A percentile compares a stretch with the other conserved stretches of the same genome.
phyloP scores from a whole-genome alignment of 1,140 invertebrate genomes.

The Metaphire vulgaris region DNA sequence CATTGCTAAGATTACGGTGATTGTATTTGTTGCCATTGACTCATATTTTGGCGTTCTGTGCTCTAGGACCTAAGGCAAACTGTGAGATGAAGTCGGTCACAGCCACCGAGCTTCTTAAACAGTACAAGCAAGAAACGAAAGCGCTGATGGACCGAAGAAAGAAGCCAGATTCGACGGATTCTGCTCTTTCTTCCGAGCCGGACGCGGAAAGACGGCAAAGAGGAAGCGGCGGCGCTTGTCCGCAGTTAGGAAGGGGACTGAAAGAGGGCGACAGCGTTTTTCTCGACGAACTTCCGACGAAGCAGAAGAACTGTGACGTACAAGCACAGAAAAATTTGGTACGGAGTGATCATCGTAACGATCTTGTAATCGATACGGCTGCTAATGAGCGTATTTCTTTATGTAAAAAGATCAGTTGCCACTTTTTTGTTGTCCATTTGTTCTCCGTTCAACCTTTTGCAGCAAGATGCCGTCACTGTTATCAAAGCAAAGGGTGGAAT shows the following conservation, averaged over 20 bases:
- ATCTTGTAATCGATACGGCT: too few relatives aligned
- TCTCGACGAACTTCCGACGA: conserved; percentile 31
- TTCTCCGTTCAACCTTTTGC: conserved; percentile 21
- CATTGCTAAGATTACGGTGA: too few relatives aligned
- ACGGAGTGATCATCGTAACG: background rate
- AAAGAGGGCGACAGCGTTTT: conserved; percentile 36
- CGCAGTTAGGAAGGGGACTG: conserved; percentile 40
- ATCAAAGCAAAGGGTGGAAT: conserved; percentile 43
- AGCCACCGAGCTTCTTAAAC: conserved; percentile 39
- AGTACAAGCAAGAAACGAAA: conserved; percentile 35
- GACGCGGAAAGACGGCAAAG: too few relatives aligned
- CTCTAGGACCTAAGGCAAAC: too few relatives aligned
- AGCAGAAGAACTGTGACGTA: background rate
- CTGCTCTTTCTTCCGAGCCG: too few relatives aligned
- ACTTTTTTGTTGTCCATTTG: background rate
- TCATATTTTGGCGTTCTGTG: too few relatives aligned
- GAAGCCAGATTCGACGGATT: conserved; percentile 8
- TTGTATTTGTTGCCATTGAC: too few relatives aligned
- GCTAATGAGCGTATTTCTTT: too few relatives aligned
- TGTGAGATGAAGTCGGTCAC: conserved; percentile 32
- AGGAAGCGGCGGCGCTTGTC: conserved; percentile 21
- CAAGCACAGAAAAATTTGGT: background rate
- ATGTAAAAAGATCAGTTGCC: conserved; percentile 6
- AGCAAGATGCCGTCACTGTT: conserved; percentile 42
- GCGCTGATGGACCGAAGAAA: conserved; percentile 28